These are phyloP conservation scores for Bathynomus jamesi DNA, from an alignment of 1,140 invertebrate genomes.

Conservation along the genomic window DNA sequence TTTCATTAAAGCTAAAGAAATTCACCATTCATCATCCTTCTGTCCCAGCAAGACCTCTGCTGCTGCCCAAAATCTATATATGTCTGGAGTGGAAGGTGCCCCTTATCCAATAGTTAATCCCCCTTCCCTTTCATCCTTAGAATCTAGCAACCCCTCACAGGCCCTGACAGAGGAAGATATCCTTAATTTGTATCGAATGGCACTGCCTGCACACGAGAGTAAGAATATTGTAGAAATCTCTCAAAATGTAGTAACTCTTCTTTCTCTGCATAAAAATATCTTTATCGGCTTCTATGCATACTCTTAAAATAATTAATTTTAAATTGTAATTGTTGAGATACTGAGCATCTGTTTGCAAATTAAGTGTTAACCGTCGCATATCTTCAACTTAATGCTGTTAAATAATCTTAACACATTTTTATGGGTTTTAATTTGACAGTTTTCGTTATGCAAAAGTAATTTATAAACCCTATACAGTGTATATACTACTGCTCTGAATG, in stretches of 20 bases:
- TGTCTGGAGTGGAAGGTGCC: conserved; percentile 3
- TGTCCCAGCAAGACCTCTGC: conserved; percentile 18
- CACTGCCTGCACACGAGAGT: background rate
- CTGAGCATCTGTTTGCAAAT: no score
- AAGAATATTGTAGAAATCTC: background rate
- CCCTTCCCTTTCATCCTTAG: conserved; percentile 26
- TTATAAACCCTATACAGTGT: no score
- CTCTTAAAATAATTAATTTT: no score
- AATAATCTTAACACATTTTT: no score
- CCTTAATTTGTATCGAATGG: conserved; percentile 16
- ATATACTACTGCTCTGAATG: no score
- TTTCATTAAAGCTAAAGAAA: conserved; percentile 39
- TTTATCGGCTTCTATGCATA: no score
- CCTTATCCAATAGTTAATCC: background rate
- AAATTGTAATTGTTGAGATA: no score
- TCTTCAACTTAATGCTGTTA: no score
- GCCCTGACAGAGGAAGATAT: conserved; percentile 24
- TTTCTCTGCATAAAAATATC: no score
- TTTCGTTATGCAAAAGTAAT: no score
- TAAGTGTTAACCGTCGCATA: no score
- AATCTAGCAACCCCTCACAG: conserved; percentile 18
- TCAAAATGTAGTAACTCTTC: background rate
- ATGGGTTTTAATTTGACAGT: no score
- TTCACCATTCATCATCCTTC: conserved; percentile 24
- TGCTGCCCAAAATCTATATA: conserved; percentile 9